Evolutionary conservation across 2,113 vertebrate genomes (phyloP).

Genomic region (Hypocryptadius cinnamomeus): DNA sequence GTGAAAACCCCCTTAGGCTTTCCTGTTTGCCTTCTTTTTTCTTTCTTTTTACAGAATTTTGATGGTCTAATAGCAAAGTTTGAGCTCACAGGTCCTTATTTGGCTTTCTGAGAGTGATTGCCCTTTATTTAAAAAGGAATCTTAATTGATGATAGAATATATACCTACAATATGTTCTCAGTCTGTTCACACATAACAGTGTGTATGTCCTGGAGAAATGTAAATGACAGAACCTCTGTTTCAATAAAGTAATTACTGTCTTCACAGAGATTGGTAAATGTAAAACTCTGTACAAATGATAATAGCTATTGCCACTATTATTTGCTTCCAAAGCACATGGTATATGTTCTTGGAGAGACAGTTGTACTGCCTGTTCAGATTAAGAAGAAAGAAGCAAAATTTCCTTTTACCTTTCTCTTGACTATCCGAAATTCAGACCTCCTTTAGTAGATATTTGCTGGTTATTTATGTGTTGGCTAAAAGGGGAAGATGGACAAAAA

Average conservation of each 20-base stretch:
- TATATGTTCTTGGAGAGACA: background rate
- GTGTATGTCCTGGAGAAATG: background rate
- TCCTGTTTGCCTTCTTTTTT: background rate
- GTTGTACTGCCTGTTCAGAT: fast-evolving
- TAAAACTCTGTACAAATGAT: background rate
- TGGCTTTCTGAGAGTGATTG: background rate
- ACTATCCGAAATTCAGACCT: background rate
- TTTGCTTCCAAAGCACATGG: background rate
- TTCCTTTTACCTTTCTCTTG: background rate
- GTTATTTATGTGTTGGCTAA: background rate
- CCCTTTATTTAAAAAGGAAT: background rate
- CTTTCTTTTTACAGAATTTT: background rate
- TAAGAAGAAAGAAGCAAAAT: background rate
- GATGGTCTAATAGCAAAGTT: background rate
- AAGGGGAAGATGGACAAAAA: background rate
- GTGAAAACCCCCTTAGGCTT: background rate
- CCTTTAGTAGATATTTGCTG: background rate
- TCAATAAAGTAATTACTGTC: background rate
- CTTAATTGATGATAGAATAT: background rate
- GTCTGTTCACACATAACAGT: background rate
- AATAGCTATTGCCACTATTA: background rate
- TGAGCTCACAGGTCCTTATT: background rate
- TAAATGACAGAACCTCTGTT: background rate
- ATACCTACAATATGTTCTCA: background rate
- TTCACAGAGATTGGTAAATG: background rate